Evolutionary conservation across 2,888 invertebrate genomes (phyloP).

Genomic region (Frankliniella intonsa): DNA sequence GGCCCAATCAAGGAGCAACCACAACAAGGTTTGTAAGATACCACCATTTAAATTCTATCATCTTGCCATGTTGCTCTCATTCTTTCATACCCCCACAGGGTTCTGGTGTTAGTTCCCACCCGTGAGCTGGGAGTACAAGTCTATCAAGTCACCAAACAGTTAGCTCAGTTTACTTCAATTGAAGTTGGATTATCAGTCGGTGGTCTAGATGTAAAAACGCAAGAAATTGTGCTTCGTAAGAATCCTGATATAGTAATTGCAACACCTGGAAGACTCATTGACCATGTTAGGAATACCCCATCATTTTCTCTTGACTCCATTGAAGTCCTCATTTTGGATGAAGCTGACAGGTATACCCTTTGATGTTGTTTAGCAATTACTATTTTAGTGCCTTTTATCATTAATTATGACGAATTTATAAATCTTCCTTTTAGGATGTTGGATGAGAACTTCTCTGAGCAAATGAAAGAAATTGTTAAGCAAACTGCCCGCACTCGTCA

Average conservation of each 20-base stretch:
- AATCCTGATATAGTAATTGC: conserved; percentile 97
- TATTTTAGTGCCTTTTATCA: not conserved
- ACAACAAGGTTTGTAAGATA: conserved; percentile 39
- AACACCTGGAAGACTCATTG: conserved; percentile 95
- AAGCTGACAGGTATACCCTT: conserved; percentile 55
- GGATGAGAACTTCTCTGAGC: conserved; percentile 97
- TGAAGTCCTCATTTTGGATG: conserved; percentile 71
- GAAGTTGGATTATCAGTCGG: conserved; percentile 82
- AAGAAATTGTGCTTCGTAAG: conserved; percentile 76
- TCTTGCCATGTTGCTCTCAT: not conserved
- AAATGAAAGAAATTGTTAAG: conserved; percentile 96
- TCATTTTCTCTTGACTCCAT: conserved; percentile 84
- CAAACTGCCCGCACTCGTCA: conserved; percentile 88
- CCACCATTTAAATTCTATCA: not conserved
- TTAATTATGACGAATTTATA: not conserved
- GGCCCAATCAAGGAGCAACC: conserved; percentile 61
- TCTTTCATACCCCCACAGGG: conserved; percentile 49
- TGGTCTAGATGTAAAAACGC: conserved; percentile 75
- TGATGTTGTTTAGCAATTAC: conserved; percentile 21
- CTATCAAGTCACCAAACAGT: conserved; percentile 85
- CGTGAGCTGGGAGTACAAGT: conserved; percentile 97
- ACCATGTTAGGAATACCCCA: conserved; percentile 93
- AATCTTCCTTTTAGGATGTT: conserved; percentile 66
- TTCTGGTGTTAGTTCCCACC: conserved; percentile 92
- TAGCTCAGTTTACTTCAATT: conserved; percentile 80